A percentile compares a stretch with the other conserved stretches of the same genome.
Conservation (phyloP, 2,888 invertebrate species). For the Eurytoma californica region DNA sequence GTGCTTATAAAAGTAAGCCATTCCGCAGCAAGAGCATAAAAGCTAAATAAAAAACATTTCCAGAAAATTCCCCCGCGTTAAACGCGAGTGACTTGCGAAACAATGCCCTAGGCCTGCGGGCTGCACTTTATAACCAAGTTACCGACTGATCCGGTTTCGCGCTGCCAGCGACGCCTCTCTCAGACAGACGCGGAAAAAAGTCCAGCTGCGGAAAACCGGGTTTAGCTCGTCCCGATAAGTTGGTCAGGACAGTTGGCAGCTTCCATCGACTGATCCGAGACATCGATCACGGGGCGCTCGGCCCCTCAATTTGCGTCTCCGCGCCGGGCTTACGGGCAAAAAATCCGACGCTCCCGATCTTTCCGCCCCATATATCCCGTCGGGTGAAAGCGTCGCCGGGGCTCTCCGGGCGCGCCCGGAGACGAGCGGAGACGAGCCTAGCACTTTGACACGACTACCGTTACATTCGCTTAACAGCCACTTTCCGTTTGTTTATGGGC, state of each 20-base stretch:
- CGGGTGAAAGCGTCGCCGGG: slow-evolving; percentile 9
- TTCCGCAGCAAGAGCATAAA: no score
- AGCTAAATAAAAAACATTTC: no score
- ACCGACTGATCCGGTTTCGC: neutral
- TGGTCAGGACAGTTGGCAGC: no score
- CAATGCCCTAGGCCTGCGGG: slow-evolving; percentile 8
- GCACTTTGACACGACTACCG: slow-evolving; percentile 8
- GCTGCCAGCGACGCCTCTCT: neutral
- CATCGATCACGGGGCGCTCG: neutral
- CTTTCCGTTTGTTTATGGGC: slow-evolving; percentile 23
- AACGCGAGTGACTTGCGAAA: no score
- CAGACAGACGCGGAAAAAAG: neutral
- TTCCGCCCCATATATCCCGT: slow-evolving; percentile 22
- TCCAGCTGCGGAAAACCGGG: neutral
- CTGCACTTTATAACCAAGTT: neutral
- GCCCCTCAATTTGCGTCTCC: slow-evolving; percentile 9
- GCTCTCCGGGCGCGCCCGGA: slow-evolving; percentile 4
- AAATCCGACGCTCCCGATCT: slow-evolving; percentile 22
- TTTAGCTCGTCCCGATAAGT: neutral
- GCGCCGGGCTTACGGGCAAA: neutral
- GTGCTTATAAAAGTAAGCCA: no score
- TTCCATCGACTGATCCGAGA: no score
- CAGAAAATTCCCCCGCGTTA: no score
- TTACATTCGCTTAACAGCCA: neutral
- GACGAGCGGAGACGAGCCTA: neutral